Percentiles rank a stretch among this genome's conserved stretches.
Conservation (phyloP, 2,113 vertebrate species). For the Macrotus californicus region DNA sequence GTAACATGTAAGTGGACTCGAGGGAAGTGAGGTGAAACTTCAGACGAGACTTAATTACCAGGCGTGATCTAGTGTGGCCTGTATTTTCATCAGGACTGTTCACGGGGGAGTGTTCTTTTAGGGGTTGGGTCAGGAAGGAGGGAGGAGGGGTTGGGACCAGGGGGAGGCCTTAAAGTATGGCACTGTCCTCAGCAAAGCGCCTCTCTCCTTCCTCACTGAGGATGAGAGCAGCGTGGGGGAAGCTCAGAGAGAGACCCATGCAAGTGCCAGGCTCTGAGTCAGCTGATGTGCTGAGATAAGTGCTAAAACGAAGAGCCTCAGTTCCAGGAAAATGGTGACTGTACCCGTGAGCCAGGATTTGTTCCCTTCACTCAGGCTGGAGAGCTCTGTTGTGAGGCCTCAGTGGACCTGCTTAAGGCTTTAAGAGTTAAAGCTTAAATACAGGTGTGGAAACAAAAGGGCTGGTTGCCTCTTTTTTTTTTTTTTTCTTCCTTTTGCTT, state of each 20-base stretch:
- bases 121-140: not conserved
- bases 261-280: constrained; percentile 25
- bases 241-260: not conserved
- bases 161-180: not conserved
- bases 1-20: not conserved
- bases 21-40: not conserved
- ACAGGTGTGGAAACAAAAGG: constrained; percentile 83
- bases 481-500: constrained; percentile 70
- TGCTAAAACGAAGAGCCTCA: constrained; percentile 3
- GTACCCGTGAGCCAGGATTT: not conserved
- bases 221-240: not conserved
- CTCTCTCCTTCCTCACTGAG: not conserved
- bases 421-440: constrained; percentile 77
- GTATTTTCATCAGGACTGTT: not conserved
- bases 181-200: not conserved
- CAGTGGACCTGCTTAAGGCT: constrained; percentile 50
- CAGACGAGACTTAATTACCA: not conserved
- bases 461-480: constrained; percentile 73
- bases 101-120: not conserved
- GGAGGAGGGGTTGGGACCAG: not conserved
- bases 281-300: constrained; percentile 36
- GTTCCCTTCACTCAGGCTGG: not conserved
- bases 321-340: constrained; percentile 45
- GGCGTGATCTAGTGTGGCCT: not conserved
- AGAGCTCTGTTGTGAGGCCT: constrained; percentile 2